Conservation (phyloP, 2,113 vertebrate species). For the Prunella himalayana region DNA sequence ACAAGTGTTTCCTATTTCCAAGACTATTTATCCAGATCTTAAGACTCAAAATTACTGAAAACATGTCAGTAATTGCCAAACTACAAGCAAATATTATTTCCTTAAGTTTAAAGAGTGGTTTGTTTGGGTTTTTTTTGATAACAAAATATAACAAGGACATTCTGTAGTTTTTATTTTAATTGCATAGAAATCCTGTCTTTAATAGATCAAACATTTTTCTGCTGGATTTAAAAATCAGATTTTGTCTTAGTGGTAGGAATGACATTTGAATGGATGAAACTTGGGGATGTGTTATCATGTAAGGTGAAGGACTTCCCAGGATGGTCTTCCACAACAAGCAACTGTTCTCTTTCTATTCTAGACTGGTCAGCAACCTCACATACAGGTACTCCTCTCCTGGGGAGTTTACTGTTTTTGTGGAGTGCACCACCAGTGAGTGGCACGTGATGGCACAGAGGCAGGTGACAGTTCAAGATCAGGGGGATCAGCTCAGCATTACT, state of each 20-base stretch:
- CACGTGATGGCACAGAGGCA: slow-evolving; percentile 81
- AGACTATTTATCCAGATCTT: not conserved
- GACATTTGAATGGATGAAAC: not conserved
- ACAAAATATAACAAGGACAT: not conserved
- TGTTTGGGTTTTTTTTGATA: too few relatives aligned
- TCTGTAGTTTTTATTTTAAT: not conserved
- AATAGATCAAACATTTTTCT: not conserved
- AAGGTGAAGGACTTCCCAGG: not conserved
- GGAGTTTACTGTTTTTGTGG: slow-evolving; percentile 79
- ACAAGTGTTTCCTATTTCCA: not conserved
- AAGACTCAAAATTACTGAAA: not conserved
- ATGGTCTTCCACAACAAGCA: not conserved
- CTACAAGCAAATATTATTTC: not conserved
- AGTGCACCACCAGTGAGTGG: slow-evolving; percentile 90
- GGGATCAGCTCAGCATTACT: slow-evolving; percentile 67
- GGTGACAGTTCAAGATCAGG: slow-evolving; percentile 76
- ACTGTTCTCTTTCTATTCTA: not conserved
- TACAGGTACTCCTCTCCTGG: slow-evolving; percentile 80
- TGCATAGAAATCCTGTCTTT: not conserved
- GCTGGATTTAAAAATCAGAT: not conserved
- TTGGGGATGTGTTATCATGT: accelerated
- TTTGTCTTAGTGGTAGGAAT: not conserved
- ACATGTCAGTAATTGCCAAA: not conserved
- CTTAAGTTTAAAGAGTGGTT: not conserved
- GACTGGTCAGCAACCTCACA: slow-evolving; percentile 72